phyloP scores from a whole-genome alignment of 2,113 vertebrate genomes.

The Saguinus imperator region DNA sequence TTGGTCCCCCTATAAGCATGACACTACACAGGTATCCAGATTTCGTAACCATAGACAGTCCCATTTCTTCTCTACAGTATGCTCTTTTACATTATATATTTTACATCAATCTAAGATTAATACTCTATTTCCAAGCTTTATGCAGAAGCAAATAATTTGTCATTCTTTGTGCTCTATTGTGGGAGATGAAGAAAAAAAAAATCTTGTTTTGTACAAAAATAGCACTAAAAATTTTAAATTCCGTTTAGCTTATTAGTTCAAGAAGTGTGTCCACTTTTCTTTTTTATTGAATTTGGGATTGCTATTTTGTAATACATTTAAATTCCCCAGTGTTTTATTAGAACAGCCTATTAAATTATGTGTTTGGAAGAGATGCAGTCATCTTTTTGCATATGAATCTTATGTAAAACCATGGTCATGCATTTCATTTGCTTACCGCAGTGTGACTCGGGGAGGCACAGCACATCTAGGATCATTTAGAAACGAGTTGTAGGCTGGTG shows the following conservation, averaged over 20 bases:
- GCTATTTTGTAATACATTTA: constrained; percentile 47
- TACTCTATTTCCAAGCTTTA: neutral
- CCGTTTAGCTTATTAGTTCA: constrained; percentile 49
- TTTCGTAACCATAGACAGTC: neutral
- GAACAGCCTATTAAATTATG: constrained; percentile 65
- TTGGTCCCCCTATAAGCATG: neutral
- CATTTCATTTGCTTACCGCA: constrained; percentile 74
- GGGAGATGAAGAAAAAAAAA: neutral
- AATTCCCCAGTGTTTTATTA: constrained; percentile 64
- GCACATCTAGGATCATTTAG: constrained; percentile 66
- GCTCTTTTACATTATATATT: neutral
- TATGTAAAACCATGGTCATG: constrained; percentile 72
- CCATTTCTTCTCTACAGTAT: neutral
- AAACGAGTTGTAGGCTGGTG: constrained; percentile 72
- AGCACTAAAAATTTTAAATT: constrained; percentile 22
- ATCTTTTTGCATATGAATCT: constrained; percentile 74
- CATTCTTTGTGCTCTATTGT: constrained; percentile 2
- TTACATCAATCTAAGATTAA: neutral
- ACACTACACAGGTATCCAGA: neutral
- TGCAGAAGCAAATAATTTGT: neutral
- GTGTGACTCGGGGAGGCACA: constrained; percentile 66
- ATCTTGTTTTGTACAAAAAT: constrained; percentile 4
- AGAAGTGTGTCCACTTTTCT: constrained; percentile 30
- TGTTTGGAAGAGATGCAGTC: constrained; percentile 46
- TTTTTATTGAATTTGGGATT: constrained; percentile 63